Evolutionary conservation across 2,797 vertebrate species (phyloP), one percentile per base, ranked within the genome.

Genomic region (Sebastes steindachneri): DNA sequence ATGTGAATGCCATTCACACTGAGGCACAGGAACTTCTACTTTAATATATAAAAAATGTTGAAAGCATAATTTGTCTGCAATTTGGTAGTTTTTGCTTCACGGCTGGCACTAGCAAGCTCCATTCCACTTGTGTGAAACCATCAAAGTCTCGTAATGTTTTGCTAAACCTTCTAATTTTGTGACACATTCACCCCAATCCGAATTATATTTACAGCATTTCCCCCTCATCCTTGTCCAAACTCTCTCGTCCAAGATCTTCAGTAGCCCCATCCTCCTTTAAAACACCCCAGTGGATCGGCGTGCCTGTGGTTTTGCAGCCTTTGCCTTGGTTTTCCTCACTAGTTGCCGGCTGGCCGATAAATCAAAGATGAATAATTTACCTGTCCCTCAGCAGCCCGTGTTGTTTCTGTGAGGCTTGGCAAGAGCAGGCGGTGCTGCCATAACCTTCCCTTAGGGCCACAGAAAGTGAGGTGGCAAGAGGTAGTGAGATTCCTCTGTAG

Each of bases 341-440:
- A 78, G 82, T 89, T 8, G 26, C 72, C 64, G 82, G 57, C 73
- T 54, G 75, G 71, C 79, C 67, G 41, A 93, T 90, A 91, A 90
- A 92, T 94, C 91, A 88, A 68, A 86, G 73, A 85, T 92, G 85
- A 94, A 95, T 94, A 93, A 94, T 95, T 93, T 85, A 93, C 83
- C 86, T 85, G 89, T 93, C 89, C 84, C 84, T 72, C 70, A 77
- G 84, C 83, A 45, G 80, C 82, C 60, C 19, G 58, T 89, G 92
- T 92, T 89, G 80, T 93, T 93, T 88, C 83, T 89, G 73, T 86
- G 81, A 81, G 80, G 66, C 79, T 73, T 89, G 86, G 82, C 87
- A 74, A 79, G 73, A 88, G 79, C 83, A 87, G 77, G 68, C 48
- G 1, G 69, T 26, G 75, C 82, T 82, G 85, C 83, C 80, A 69